Conservation (phyloP, 92 coral and sea anemone genomes). For the Desmophyllum pertusum region DNA sequence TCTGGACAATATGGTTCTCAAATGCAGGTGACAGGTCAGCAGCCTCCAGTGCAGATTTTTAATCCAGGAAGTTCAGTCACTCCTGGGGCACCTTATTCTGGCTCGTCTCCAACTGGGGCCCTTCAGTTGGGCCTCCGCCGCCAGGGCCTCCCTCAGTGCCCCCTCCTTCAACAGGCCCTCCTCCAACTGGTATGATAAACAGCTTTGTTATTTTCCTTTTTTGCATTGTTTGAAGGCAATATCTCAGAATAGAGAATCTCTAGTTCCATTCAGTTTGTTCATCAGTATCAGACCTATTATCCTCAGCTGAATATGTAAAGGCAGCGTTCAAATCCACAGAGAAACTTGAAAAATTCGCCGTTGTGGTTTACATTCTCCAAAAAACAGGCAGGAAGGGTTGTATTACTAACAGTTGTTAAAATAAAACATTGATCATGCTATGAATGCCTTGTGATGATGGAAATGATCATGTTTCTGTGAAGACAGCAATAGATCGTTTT, state of each 20-base stretch:
- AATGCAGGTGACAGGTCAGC: slow-evolving; percentile 27
- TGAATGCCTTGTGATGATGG: not conserved
- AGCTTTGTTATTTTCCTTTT: not conserved
- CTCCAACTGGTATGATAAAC: slow-evolving; percentile 37
- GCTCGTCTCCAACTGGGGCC: slow-evolving; percentile 65
- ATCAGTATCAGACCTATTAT: too few relatives aligned
- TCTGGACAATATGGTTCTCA: slow-evolving; percentile 45
- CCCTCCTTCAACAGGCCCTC: slow-evolving; percentile 46
- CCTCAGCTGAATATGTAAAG: too few relatives aligned
- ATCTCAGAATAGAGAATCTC: too few relatives aligned
- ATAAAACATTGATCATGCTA: too few relatives aligned
- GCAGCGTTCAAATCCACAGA: too few relatives aligned
- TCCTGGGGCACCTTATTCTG: slow-evolving; percentile 82
- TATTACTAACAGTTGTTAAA: too few relatives aligned
- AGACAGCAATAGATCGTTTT: too few relatives aligned
- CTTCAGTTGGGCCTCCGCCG: slow-evolving; percentile 68
- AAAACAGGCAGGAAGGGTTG: too few relatives aligned
- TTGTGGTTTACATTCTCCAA: too few relatives aligned
- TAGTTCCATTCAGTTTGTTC: too few relatives aligned
- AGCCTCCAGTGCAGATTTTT: slow-evolving; percentile 68
- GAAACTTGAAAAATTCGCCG: too few relatives aligned
- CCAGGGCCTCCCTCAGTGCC: slow-evolving; percentile 25
- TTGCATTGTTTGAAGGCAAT: too few relatives aligned
- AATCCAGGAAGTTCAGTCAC: slow-evolving; percentile 70
- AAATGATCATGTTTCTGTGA: not conserved